Evolutionary conservation across 2,113 vertebrate genomes (phyloP), one percentile per base, ranked within the genome.

Genomic region (rabbit (Oryctolagus cuniculus)): DNA sequence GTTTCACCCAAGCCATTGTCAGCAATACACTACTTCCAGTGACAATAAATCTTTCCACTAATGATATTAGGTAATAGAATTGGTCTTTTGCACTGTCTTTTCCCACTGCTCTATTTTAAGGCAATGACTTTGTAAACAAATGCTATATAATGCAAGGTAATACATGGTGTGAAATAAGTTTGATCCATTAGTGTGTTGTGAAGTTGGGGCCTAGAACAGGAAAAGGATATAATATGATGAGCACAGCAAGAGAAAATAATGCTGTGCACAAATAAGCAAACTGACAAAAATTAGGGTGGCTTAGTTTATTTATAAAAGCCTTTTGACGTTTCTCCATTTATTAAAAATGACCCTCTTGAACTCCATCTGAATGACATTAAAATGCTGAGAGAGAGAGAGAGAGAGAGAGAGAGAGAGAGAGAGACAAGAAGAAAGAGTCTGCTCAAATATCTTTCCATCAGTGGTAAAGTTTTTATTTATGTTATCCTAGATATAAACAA

Each of bases 281-380:
- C 72, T 51, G 58, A 36, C 87, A 97, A 93, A 49, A 90, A 89
- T 66, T 13, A 91, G 94, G 95, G 90, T n/a, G 4, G 16, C 92
- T 84, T 44, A 49, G 75, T 91, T 90, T 92, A 95, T 96, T 96
- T 97, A 96, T 96, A 88, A 94, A 98, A 97, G 75, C 90, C 74
- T 95, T 90, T 95, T 74, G 88, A 58, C 84, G 11, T 91, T 96
- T 90, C 79, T 31, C 95, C 36, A 83, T 91, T 96, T 95, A 96
- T 96, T 96, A 96, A 89, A 96, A 95, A 72, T 58, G 86, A 96
- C 94, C 94, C 91, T 95, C 92, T 97, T 97, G 92, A 97, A 96
- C 96, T 95, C 79, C 64, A 61, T 80, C 90, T 91, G 86, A 96
- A 84, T 84, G 55, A 58, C 89, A 94, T 87, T 94, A 96, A 96